Conservation (phyloP, 2,113 vertebrate species). For the Toxotes jaculatrix region DNA sequence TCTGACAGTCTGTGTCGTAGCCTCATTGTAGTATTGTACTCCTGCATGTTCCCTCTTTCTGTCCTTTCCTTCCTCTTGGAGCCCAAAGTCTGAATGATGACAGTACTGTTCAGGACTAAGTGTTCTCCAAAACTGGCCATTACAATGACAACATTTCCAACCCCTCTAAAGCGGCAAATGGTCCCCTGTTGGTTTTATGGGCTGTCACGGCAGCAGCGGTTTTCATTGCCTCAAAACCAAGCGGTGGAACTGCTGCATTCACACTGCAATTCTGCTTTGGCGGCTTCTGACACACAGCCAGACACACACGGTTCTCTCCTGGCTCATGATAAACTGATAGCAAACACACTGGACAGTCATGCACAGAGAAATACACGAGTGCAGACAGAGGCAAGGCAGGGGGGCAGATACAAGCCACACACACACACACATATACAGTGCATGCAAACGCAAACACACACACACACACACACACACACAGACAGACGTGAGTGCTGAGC, state of each 20-base stretch:
- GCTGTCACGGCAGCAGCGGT: slow-evolving; percentile 27
- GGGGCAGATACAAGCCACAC: slow-evolving; percentile 27
- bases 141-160: slow-evolving; percentile 60
- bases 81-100: slow-evolving; percentile 28
- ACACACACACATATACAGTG: slow-evolving; percentile 17
- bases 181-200: slow-evolving; percentile 47
- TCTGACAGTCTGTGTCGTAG: slow-evolving; percentile 44
- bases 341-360: slow-evolving; percentile 48
- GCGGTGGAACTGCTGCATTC: slow-evolving; percentile 34
- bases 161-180: slow-evolving; percentile 39
- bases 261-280: slow-evolving; percentile 3
- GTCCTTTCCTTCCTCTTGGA: slow-evolving; percentile 10
- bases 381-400: slow-evolving; percentile 6
- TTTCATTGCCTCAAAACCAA: slow-evolving; percentile 38
- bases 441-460: slow-evolving; percentile 18
- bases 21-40: slow-evolving; percentile 13
- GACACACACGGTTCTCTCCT: slow-evolving; percentile 29
- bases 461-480: slow-evolving; percentile 11
- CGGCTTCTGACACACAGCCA: slow-evolving; percentile 47
- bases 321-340: slow-evolving; percentile 31
- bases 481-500: background rate
- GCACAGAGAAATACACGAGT: slow-evolving; percentile 44
- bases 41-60: background rate
- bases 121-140: slow-evolving; percentile 41
- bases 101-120: slow-evolving; percentile 7